Evolutionary conservation across 2,113 vertebrate species (phyloP), one percentile per base, ranked within the genome.

Genomic region (Psittacula cyanocephala): DNA sequence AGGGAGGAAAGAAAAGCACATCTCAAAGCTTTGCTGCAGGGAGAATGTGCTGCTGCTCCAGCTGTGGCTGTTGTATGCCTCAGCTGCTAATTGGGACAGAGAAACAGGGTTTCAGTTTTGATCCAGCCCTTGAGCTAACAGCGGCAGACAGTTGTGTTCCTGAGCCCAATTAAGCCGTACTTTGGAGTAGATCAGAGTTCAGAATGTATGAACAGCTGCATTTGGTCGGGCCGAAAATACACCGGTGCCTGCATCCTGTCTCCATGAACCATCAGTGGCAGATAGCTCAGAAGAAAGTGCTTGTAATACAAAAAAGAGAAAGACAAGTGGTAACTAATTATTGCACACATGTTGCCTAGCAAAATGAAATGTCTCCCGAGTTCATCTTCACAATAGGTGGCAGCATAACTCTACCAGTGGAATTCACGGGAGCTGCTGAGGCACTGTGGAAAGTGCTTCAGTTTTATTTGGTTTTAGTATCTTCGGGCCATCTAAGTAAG

Each of bases 1-100:
- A 5, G 13, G 44, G 18, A 47, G 53, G 60, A 53, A 44, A 49
- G 75, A 47, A 47, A 33, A 16, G 3, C 35, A 1, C 19, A 9
- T 15, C 29, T 9, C 0, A 0, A 22, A 29, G 57, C 1, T 1
- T 14, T 31, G 1, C 1, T 1, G 3, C 3, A 0, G 31, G 64
- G 29, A 17, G 14, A 43, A 5, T 6, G 3, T 4, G 1, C 46
- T 64, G 35, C 57, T 37, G 37, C 31, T 33, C 50, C 20, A 3
- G 33, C 52, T 1, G 3, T 5, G 46, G 19, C 35, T 23, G 23
- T 5, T 17, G 7, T 7, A 2, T 7, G 25, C 28, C 23, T 62
- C 1, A 0, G 25, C 18, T n/a, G 22, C 53, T 28, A 1, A 25
- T 5, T 0, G 0, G 28, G 63, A n/a, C 3, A 18, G 29, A 60